Evolutionary conservation across 2,888 invertebrate species (phyloP).

Genomic region (Mamestra brassicae): DNA sequence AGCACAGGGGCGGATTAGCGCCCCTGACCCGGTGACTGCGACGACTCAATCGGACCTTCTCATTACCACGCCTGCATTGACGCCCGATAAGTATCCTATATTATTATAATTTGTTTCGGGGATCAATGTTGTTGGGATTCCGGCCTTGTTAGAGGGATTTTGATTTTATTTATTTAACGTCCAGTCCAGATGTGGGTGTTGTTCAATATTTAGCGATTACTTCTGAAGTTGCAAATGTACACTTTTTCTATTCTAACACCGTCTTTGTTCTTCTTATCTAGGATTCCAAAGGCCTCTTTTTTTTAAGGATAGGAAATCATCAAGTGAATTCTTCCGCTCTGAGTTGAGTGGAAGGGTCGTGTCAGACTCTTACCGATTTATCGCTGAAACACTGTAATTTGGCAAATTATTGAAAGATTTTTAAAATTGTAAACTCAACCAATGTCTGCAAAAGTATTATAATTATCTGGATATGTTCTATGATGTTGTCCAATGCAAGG

Average conservation of each 20-base stretch:
- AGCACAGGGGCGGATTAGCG: conserved; percentile 80
- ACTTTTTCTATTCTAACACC: background rate
- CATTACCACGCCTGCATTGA: conserved; percentile 71
- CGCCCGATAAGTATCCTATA: conserved; percentile 65
- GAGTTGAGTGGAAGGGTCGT: too few species aligned
- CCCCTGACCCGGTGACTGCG: conserved; percentile 87
- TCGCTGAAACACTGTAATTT: too few species aligned
- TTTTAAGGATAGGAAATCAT: too few species aligned
- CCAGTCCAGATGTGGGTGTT: background rate
- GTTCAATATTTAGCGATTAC: background rate
- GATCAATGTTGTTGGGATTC: conserved; percentile 35
- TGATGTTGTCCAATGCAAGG: background rate
- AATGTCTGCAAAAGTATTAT: background rate
- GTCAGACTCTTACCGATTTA: too few species aligned
- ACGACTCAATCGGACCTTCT: conserved; percentile 81
- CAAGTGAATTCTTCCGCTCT: too few species aligned
- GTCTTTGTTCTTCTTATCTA: background rate
- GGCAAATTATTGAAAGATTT: too few species aligned
- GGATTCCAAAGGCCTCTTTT: background rate
- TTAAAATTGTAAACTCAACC: background rate
- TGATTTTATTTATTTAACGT: conserved; percentile 27
- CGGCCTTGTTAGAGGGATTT: conserved; percentile 49
- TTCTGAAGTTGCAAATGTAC: background rate
- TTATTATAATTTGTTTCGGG: conserved; percentile 67
- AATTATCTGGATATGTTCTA: background rate